Percentiles rank a stretch among this genome's conserved stretches.
These are phyloP conservation scores for Nycticebus coucang DNA, from an alignment of 2,113 vertebrate genomes.

Conservation along the genomic window DNA sequence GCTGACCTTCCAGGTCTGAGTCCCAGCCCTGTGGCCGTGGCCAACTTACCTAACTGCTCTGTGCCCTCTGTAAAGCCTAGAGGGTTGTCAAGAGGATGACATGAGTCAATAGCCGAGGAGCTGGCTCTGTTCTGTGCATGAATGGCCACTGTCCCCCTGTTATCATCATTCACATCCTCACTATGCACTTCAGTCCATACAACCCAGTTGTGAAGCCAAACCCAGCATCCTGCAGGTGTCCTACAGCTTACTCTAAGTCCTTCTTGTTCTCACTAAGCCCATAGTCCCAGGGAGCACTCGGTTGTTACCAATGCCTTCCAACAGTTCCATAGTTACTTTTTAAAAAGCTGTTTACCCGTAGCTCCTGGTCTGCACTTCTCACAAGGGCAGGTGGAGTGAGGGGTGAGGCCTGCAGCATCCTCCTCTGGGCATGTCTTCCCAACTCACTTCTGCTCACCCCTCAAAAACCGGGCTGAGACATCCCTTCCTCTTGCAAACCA, in stretches of 20 bases:
- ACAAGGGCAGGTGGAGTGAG: not conserved
- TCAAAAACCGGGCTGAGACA: not conserved
- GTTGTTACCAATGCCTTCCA: not conserved
- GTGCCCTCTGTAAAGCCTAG: not conserved
- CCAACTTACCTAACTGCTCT: not conserved
- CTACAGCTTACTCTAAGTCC: not conserved
- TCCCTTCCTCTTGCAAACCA: not conserved
- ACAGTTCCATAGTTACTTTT: not conserved
- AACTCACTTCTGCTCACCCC: not conserved
- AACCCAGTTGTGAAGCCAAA: not conserved
- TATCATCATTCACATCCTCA: not conserved
- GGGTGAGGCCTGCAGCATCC: not conserved
- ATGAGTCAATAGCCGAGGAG: too few species aligned
- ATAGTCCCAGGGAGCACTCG: accelerated
- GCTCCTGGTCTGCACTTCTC: not conserved
- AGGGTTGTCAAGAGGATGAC: not conserved
- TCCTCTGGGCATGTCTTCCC: not conserved
- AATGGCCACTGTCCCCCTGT: not conserved
- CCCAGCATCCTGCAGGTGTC: accelerated
- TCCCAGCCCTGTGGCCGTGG: not conserved
- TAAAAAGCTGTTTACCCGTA: not conserved
- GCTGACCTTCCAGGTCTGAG: not conserved
- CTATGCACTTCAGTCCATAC: accelerated
- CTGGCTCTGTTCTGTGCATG: not conserved
- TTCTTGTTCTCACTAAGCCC: not conserved